Evolutionary conservation across 2,888 invertebrate genomes (phyloP).

Genomic region (Xylota sylvarum): DNA sequence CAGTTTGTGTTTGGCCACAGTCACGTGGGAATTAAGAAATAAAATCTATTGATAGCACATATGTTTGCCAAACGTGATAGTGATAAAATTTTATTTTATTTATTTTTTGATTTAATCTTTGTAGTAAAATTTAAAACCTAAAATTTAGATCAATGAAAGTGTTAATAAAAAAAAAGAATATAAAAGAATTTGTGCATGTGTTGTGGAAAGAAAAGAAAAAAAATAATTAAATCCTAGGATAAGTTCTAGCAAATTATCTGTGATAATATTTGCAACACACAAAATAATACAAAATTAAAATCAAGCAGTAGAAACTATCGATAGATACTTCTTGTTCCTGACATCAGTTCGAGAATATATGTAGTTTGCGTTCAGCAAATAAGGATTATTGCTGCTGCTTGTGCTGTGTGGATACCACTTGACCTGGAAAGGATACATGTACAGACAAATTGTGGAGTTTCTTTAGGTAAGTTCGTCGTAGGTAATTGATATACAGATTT

Average conservation of each 20-base stretch:
- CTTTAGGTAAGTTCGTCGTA: conserved; percentile 41
- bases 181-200: background rate
- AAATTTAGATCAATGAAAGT: conserved; percentile 23
- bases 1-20: background rate
- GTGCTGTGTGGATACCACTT: conserved; percentile 31
- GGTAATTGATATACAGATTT: background rate
- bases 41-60: conserved; percentile 20
- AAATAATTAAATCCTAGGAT: conserved; percentile 17
- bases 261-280: conserved; percentile 56
- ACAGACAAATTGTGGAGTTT: conserved; percentile 31
- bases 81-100: background rate
- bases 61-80: background rate
- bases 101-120: background rate
- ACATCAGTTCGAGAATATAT: conserved; percentile 12
- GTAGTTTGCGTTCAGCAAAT: conserved; percentile 19
- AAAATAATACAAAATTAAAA: background rate
- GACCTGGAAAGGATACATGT: conserved; percentile 41
- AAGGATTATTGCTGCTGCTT: conserved; percentile 44
- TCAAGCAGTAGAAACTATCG: conserved; percentile 7
- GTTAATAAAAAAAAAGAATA: background rate
- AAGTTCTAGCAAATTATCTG: conserved; percentile 44
- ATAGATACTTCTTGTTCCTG: conserved; percentile 17
- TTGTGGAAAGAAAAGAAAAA: background rate
- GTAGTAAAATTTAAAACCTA: conserved; percentile 11
- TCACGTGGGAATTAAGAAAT: background rate